Conservation (phyloP, 2,113 vertebrate species). For the Trematomus loennbergii region DNA sequence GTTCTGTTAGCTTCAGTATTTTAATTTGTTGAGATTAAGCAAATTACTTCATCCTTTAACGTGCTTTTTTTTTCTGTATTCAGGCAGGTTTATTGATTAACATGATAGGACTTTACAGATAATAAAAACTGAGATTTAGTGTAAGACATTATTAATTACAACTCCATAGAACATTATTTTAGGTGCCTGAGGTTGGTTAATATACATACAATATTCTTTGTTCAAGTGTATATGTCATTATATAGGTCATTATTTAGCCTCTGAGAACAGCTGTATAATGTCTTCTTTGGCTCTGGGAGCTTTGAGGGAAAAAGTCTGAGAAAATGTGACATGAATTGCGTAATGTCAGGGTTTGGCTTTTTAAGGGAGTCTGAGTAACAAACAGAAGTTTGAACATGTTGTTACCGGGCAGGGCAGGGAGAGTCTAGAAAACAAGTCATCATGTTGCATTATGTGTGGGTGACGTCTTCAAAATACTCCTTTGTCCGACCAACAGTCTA, state of each 20-base stretch:
- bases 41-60: too few relatives aligned
- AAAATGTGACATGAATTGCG: neutral
- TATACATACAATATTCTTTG: neutral
- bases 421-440: neutral
- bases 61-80: too few relatives aligned
- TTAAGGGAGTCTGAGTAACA: neutral
- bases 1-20: neutral
- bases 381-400: neutral
- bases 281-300: neutral
- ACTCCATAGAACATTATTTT: neutral
- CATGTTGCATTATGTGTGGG: neutral
- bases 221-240: neutral
- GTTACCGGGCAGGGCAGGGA: neutral
- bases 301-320: neutral
- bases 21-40: too few relatives aligned
- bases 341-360: slow-evolving; percentile 1
- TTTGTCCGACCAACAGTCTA: neutral
- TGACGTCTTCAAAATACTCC: neutral
- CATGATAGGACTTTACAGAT: neutral
- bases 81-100: too few relatives aligned
- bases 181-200: neutral
- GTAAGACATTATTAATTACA: neutral
- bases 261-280: neutral
- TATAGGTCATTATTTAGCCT: neutral
- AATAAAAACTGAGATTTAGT: neutral